Evolutionary conservation across 2,888 invertebrate genomes (phyloP).

Genomic region (Aspidiotus rigidus): DNA sequence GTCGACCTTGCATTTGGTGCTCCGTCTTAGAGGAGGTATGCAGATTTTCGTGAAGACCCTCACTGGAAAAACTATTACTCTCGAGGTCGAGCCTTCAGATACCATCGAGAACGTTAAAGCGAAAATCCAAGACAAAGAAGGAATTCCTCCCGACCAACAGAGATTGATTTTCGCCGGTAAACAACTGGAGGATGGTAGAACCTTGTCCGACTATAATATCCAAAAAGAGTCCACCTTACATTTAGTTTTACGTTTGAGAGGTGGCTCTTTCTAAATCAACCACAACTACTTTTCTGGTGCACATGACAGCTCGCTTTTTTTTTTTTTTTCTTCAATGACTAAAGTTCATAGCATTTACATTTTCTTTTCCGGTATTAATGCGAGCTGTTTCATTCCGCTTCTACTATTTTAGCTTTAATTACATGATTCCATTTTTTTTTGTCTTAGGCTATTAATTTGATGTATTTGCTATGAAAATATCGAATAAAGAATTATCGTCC

Average conservation of each 20-base stretch:
- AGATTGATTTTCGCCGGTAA: conserved; percentile 53
- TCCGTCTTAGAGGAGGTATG: conserved; percentile 52
- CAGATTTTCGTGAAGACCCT: conserved; percentile 51
- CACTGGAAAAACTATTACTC: conserved; percentile 47
- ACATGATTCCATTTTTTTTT: too few species aligned
- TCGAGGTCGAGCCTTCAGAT: conserved; percentile 51
- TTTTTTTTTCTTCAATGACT: too few species aligned
- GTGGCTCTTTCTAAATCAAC: too few species aligned
- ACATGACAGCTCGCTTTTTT: too few species aligned
- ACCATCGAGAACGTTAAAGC: conserved; percentile 55
- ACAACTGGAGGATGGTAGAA: conserved; percentile 54
- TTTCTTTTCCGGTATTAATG: too few species aligned
- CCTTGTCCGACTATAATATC: conserved; percentile 54
- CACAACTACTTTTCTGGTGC: too few species aligned
- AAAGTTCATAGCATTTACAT: too few species aligned
- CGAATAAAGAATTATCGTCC: too few species aligned
- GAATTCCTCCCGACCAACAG: conserved; percentile 54
- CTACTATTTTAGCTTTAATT: too few species aligned
- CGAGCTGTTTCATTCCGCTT: too few species aligned
- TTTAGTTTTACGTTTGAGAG: conserved; percentile 42
- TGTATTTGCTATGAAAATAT: too few species aligned
- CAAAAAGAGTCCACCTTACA: conserved; percentile 55
- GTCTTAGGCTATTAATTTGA: too few species aligned
- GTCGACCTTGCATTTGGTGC: conserved; percentile 48
- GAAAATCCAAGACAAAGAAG: conserved; percentile 52